Conservation (phyloP, 2,888 invertebrate genomes). For the Strigamia crassipes region DNA sequence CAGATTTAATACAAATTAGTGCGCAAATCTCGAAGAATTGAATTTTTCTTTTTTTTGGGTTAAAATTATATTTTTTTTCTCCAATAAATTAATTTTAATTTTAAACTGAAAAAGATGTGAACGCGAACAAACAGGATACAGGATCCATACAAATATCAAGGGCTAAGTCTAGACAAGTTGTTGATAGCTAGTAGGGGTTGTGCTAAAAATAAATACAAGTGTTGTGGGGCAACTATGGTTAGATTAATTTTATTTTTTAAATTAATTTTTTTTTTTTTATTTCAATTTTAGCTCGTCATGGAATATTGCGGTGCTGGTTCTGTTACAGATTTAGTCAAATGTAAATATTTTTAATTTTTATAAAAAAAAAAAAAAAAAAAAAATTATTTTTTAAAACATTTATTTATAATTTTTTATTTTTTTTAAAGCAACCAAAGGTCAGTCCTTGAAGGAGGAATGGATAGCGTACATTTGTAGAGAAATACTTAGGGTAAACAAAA, state of each 20-base stretch:
- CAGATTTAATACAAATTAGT: too few species aligned
- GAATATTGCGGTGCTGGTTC: constrained; percentile 99
- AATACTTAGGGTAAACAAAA: constrained; percentile 69
- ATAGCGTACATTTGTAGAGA: constrained; percentile 96
- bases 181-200: constrained; percentile 2
- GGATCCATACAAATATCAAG: constrained; percentile 27
- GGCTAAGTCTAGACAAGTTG: constrained; percentile 37
- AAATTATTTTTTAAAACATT: not conserved
- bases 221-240: not conserved
- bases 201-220: constrained; percentile 6
- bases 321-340: constrained; percentile 98
- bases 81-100: too few species aligned
- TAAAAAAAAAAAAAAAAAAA: too few species aligned
- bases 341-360: constrained; percentile 55
- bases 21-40: too few species aligned
- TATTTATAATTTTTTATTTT: constrained; percentile 45
- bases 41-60: too few species aligned
- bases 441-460: constrained; percentile 99
- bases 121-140: constrained; percentile 15
- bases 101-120: constrained; percentile 7
- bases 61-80: too few species aligned
- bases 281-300: constrained; percentile 78
- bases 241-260: not conserved
- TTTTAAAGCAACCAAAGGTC: constrained; percentile 83
- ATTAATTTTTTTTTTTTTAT: constrained; percentile 18